Conservation (phyloP, 2,113 vertebrate genomes). For the Physeter macrocephalus region DNA sequence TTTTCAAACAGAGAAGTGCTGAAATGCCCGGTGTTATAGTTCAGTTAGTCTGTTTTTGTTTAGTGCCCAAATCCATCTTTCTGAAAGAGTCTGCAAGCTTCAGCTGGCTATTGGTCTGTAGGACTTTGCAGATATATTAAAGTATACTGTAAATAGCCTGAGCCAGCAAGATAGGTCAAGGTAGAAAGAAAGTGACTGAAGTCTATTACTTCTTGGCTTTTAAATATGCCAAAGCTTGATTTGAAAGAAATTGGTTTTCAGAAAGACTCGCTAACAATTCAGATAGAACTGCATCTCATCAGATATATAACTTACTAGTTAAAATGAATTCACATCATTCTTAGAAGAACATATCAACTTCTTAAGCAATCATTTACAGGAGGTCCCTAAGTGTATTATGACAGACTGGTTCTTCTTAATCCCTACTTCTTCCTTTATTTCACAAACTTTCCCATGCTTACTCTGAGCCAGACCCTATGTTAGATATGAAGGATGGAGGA, state of each 20-base stretch:
- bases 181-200: neutral
- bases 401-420: neutral
- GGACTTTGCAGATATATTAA: neutral
- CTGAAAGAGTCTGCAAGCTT: constrained; percentile 10
- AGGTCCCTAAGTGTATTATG: neutral
- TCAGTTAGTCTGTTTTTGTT: constrained; percentile 52
- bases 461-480: neutral
- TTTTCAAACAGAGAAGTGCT: constrained; percentile 33
- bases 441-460: neutral
- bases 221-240: neutral
- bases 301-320: neutral
- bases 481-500: neutral
- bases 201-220: neutral
- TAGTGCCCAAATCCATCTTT: constrained; percentile 46
- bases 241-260: neutral
- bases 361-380: neutral
- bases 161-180: neutral
- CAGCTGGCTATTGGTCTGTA: neutral
- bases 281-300: neutral
- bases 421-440: neutral
- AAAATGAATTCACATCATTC: constrained; percentile 2
- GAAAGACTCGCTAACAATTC: neutral
- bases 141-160: neutral
- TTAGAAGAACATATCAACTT: neutral
- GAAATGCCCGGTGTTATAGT: neutral